Evolutionary conservation across 1,140 invertebrate genomes (phyloP).

Genomic region (Cataglyphis hispanica): DNA sequence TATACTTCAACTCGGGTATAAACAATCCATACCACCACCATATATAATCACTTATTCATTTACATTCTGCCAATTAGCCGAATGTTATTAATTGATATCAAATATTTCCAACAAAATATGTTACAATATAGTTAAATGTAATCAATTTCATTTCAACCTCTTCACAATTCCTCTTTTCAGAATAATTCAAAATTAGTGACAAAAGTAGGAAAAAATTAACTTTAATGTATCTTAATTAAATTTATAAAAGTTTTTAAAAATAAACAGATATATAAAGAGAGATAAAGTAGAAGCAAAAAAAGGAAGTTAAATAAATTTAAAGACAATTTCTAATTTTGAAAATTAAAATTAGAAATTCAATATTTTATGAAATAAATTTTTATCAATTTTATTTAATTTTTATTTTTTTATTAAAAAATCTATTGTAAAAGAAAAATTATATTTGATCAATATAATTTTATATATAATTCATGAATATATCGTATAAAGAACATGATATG

Average conservation of each 20-base stretch:
- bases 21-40: not conserved
- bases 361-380: not conserved
- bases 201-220: not conserved
- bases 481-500: not conserved
- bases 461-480: not conserved
- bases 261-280: not conserved
- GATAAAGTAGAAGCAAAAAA: not conserved
- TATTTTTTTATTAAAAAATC: not conserved
- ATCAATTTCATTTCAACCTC: conserved; percentile 22
- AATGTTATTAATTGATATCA: conserved; percentile 45
- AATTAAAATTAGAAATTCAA: not conserved
- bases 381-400: not conserved
- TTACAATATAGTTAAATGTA: conserved; percentile 12
- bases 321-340: not conserved
- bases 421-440: not conserved
- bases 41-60: conserved; percentile 14
- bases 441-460: not conserved
- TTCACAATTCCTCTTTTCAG: not conserved
- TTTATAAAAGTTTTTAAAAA: not conserved
- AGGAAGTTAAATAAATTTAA: not conserved
- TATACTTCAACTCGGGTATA: not conserved
- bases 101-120: conserved; percentile 22
- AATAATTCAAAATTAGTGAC: conserved; percentile 3
- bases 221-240: not conserved
- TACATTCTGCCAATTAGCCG: conserved; percentile 38